Percentiles rank a stretch among this genome's conserved stretches.
Evolutionary conservation across 2,888 invertebrate species (phyloP).

Genomic region (Disparrhopalites patrizii): DNA sequence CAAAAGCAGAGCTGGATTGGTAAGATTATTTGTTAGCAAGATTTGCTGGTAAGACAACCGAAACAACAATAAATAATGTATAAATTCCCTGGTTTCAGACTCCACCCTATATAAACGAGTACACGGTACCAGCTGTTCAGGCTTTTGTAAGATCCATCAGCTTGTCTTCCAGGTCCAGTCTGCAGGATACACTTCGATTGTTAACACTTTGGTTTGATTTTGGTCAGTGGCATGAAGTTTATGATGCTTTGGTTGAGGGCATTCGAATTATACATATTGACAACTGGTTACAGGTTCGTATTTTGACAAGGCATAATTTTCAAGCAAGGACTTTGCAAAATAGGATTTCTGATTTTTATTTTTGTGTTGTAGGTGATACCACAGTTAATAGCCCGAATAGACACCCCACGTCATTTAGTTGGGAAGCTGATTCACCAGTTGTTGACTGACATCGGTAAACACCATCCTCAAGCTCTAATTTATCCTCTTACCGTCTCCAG

Average conservation of each 20-base stretch:
- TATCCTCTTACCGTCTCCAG: slow-evolving; percentile 97
- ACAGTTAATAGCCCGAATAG: slow-evolving; percentile 95
- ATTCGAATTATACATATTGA: slow-evolving; percentile 91
- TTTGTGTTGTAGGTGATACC: slow-evolving; percentile 73
- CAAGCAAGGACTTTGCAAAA: neutral
- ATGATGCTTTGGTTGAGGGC: slow-evolving; percentile 88
- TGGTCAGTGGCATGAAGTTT: slow-evolving; percentile 88
- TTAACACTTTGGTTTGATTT: slow-evolving; percentile 98
- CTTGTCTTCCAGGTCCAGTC: slow-evolving; percentile 65
- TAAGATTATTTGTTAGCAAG: slow-evolving; percentile 21
- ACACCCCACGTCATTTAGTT: slow-evolving; percentile 83
- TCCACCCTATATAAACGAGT: slow-evolving; percentile 63
- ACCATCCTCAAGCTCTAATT: slow-evolving; percentile 95
- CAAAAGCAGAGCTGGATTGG: slow-evolving; percentile 38
- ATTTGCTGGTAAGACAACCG: neutral
- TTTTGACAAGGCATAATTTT: neutral
- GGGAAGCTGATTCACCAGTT: slow-evolving; percentile 87
- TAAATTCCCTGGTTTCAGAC: slow-evolving; percentile 29
- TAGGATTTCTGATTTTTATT: neutral
- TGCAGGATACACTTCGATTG: slow-evolving; percentile 93
- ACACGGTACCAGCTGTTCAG: slow-evolving; percentile 89
- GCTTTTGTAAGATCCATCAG: slow-evolving; percentile 95
- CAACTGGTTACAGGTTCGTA: slow-evolving; percentile 84
- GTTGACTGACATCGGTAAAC: slow-evolving; percentile 93
- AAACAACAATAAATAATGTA: neutral